Evolutionary conservation across 2,113 vertebrate species (phyloP), one percentile per base, ranked within the genome.

Genomic region (Coturnix japonica): DNA sequence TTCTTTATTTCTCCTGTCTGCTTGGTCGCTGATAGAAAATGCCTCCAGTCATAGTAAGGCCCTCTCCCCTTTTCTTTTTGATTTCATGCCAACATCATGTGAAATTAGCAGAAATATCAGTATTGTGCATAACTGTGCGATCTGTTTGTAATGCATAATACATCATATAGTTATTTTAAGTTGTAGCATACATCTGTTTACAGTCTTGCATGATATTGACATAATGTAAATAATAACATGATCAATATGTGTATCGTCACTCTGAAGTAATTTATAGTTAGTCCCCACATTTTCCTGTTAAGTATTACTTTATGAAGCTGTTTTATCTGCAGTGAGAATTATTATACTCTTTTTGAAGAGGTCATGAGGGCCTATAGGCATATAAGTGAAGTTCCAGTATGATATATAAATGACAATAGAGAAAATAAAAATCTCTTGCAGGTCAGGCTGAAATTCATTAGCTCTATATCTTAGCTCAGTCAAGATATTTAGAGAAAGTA

Each of bases 1-100:
- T 83, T 89, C 64, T 80, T 91, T 85, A 33, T 94, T 92, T 90
- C 86, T 93, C 43, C 89, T 81, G 60, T 44, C 80, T 94, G 69
- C 64, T 93, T 90, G 65, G 33, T 80, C 8, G 2, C 67, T 85
- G 61, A 54, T 54, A 85, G 76, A 83, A 85, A 96, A 91, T 71
- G 73, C 54, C 46, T 95, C 14, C 69, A 94, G 54, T 51, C 19
- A 59, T 61, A 72, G 67, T 85, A 91, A 94, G 65, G 41, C 56
- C 65, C 80, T 83, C 56, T 91, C 60, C 49, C n/a, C 17, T 49
- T 43, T 60, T 83, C 18, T 78, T 41, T 65, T 73, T 25, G 37
- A 46, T 81, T 77, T 92, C 8, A 30, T 89, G 73, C 49, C 83
- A 83, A 67, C 41, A 31, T 90, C 54, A 2, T 70, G 22, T 59